Base-by-base conservation (phyloP, 2,113 vertebrate species). In the Vimba vimba region DNA sequence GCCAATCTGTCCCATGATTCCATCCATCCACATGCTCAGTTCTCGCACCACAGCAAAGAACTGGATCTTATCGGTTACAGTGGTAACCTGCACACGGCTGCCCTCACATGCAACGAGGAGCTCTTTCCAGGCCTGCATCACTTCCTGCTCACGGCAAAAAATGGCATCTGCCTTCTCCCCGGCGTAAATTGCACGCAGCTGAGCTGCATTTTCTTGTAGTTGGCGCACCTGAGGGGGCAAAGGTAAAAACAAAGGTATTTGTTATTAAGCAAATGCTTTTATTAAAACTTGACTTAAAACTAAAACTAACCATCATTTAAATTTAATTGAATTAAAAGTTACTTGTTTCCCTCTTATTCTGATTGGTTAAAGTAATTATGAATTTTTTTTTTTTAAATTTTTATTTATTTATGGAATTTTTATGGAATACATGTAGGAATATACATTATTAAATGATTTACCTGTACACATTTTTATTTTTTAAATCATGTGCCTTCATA, bases 11-110 rank as follows among this genome's bases (percentile, higher is more conserved):
- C 97, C 94, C 92, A 96, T 97, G 90, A 98, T 95, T 76, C 96
- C 97, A 10, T 98, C 97, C 95, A 97, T 98, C 97, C 97, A 98
- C 90, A 98, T 96, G 91, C 97, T 94, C 84, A 98, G 95, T 88
- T 98, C 97, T 12, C 97, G 95, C 75, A 97, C 96, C 21, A 96
- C 94, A 4, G 96, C 96, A 89, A 97, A 96, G 93, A 98, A 98
- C 89, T 97, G 97, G 93, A 97, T 97, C 86, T 98, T 97, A 91
- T 98, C 97, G 0, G 96, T 97, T 0, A 97, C 96, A 33, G 97
- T 97, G 4, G 96, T 94, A 15, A 99, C 95, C 83, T 97, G 95
- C 83, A 97, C 96, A 1, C 95, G 96, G 60, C 97, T 97, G 79
- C 95, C 94, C n/a, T 95, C 92, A 15, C 97, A 97, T 33, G 94